Conservation (phyloP, 2,113 vertebrate species). For the Saimiri boliviensis region DNA sequence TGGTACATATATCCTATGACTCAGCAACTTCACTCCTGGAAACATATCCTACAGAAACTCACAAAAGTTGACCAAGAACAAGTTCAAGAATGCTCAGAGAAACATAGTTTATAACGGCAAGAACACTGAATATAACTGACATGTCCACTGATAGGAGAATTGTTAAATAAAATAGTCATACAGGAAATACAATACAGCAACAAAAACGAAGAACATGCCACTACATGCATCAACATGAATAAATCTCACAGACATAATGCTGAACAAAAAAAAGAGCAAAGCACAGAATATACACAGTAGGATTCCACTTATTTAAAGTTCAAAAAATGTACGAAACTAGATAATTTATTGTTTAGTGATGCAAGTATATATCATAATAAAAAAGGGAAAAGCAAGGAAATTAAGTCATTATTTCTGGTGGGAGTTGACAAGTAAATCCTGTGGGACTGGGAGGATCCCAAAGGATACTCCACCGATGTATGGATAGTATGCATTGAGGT, state of each 20-base stretch:
- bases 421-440: not conserved
- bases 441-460: not conserved
- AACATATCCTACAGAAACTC: constrained; percentile 2
- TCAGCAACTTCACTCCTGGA: constrained; percentile 34
- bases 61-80: constrained; percentile 28
- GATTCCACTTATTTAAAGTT: not conserved
- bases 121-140: constrained; percentile 13
- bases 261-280: not conserved
- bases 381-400: not conserved
- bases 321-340: not conserved
- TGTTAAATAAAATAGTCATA: not conserved
- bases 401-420: not conserved
- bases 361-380: not conserved
- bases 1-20: not conserved
- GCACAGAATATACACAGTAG: not conserved
- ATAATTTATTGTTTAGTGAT: not conserved
- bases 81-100: not conserved
- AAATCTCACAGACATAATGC: not conserved
- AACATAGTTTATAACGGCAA: constrained; percentile 8
- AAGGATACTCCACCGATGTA: not conserved
- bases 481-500: not conserved
- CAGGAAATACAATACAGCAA: not conserved
- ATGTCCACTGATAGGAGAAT: not conserved
- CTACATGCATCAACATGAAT: not conserved
- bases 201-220: not conserved